Evolutionary conservation across 2,888 invertebrate genomes (phyloP), one percentile per base, ranked within the genome.

Genomic region (Achlya flavicornis): DNA sequence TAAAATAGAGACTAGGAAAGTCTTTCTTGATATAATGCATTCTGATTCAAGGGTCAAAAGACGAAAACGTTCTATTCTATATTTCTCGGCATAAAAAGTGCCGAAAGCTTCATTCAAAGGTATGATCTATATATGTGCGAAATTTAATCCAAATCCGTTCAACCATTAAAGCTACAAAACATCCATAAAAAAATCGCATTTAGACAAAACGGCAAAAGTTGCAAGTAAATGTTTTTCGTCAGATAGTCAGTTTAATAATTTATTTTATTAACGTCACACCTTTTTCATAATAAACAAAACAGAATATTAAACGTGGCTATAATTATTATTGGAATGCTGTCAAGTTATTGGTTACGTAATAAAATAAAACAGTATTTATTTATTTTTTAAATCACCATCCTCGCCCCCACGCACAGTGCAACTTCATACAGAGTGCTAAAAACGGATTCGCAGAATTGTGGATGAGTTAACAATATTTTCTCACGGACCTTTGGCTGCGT

Each of bases 271-370:
- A 46, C 43, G 43, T 5, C 14, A 14, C 43, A 46, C 14, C 14
- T 3, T 14, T 46, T 46, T 14, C 6, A 38, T 10, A 38, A 38
- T 10, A 7, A 38, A 38, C 5, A 38, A 38, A 1, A 38, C 38
- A 43, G 11, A 46, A 46, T 41, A 11, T 2, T 41, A 41, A 41
- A 41, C 7, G 12, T 8, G 41, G 41, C 3, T 12, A 14, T 46
- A 53, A 53, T 8, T 19, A 10, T 53, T 53, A 53, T 53, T 53
- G 53, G 46, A n/a, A 46, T 46, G n/a, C n/a, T 46, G 46, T 46
- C n/a, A n/a, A 46, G 4, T 10, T 4, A n/a, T 14, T 6, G 14
- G 43, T 12, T 5, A 38, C 14, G 26, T n/a, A 10, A 53, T 53
- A 53, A 53, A 53, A 53, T 19, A 53, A n/a, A 19, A n/a, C 19